Base-by-base conservation (phyloP, 2,113 vertebrate species). In the Gymnorhina tibicen region DNA sequence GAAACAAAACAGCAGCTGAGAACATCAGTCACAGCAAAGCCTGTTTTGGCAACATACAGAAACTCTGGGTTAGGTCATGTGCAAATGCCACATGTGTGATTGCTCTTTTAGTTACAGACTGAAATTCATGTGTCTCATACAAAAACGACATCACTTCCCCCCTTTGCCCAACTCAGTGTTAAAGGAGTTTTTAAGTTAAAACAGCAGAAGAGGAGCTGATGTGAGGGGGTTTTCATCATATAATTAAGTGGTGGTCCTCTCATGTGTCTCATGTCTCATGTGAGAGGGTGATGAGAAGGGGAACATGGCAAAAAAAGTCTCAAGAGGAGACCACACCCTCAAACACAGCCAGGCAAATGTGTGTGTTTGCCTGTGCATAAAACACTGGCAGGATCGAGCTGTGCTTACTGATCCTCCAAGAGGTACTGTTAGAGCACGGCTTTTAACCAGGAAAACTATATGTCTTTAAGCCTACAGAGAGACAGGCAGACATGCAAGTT, bases 1-100 rank as follows among this genome's bases (percentile, higher is more conserved):
- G 87, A 73, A 96, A 93, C 67, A 93, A 95, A 96, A 90, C 50
- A 91, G 63, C 94, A 96, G 93, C 93, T 96, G 91, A 95, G 78
- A 96, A 95, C 82, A 96, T 94, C 87, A 79, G 93, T 95, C 83
- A 91, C 52, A 77, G 62, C 46, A 83, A 88, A 58, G 87, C 28
- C 72, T 91, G 81, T 88, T 96, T 93, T 95, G 85, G 85, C 59
- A 97, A 84, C 81, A 69, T 1, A 44, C 70, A 76, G 27, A 73
- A 80, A 69, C 52, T 73, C 62, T 30, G 37, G 32, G 13, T 83
- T 88, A 94, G 78, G 91, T 90, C 87, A 93, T 80, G 70, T 53
- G 44, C 77, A 95, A 91, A 94, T 50, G 64, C 60, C 66, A 82
- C 64, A 70, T 42, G 41, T 75, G 58, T 49, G 41, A 91, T 72